Base-by-base conservation (phyloP, 1,140 invertebrate genomes). In the Anagrus nilaparvatae region DNA sequence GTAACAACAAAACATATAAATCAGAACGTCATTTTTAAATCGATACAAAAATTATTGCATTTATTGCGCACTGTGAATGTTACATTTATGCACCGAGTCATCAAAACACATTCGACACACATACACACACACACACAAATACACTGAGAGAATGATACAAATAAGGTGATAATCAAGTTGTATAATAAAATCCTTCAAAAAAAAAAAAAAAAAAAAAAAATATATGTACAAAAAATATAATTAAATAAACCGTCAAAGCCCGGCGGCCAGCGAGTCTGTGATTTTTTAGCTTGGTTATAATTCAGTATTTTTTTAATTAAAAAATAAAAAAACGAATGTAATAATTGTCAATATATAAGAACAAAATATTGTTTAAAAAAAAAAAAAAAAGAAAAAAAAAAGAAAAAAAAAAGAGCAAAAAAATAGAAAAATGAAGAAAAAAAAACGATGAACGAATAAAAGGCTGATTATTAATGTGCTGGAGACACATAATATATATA, bases 281-380 rank as follows among this genome's bases (percentile, higher is more conserved):
- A 47, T 44, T 44, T 67, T 67, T 67, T 67, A 67, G 64, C 64
- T 67, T 67, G 63, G 61, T 67, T 67, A n/a, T n/a, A 65, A 65
- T 65, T 67, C 63, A 67, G 61, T 67, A 67, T 67, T 65, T 65
- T 67, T 67, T 65, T 61, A 67, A 46, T 46, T 36, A 40, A 28
- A 17, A 12, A 18, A 45, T 36, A 35, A 40, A 46, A 43, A n/a
- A 28, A 40, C n/a, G 38, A 41, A 41, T 40, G 27, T 40, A 46
- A 41, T 46, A n/a, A n/a, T n/a, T n/a, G n/a, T n/a, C 38, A 53
- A 59, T 59, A 63, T 54, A 56, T 47, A 55, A 51, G 53, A 56
- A 45, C 18, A 32, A 50, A 56, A 56, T 51, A 5, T 44, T 55
- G 54, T 36, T n/a, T 47, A 50, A 53, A 46, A 42, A 53, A 59